Conservation (phyloP, 2,113 vertebrate genomes). For the Festucalex cinctus region DNA sequence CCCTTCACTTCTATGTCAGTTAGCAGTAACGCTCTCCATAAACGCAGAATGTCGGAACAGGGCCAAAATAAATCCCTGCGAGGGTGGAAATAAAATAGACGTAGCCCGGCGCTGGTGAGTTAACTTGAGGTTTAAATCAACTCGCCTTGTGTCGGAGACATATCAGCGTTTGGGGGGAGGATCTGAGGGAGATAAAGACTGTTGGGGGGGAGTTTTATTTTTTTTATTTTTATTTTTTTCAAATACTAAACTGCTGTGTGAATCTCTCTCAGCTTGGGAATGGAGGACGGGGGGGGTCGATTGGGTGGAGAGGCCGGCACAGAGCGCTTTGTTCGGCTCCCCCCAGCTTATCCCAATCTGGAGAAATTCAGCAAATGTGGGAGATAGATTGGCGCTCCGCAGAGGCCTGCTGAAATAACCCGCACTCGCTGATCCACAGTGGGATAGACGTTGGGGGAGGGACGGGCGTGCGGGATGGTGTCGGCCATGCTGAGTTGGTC, state of each 20-base stretch:
- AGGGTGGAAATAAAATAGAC: conserved; percentile 35
- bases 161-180: conserved; percentile 38
- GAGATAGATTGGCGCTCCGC: conserved; percentile 85
- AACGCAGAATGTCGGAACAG: conserved; percentile 34
- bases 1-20: background rate
- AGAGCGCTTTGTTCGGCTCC: conserved; percentile 83
- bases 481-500: conserved; percentile 74
- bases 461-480: conserved; percentile 13
- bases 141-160: conserved; percentile 39
- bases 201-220: conserved; percentile 9
- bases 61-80: conserved; percentile 36
- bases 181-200: conserved; percentile 39
- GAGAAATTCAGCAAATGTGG: conserved; percentile 86
- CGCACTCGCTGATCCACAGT: conserved; percentile 76
- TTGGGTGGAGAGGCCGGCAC: conserved; percentile 41
- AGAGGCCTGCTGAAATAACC: conserved; percentile 86
- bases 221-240: conserved; percentile 55
- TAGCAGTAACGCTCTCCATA: background rate
- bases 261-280: conserved; percentile 65
- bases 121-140: conserved; percentile 55
- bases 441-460: conserved; percentile 66
- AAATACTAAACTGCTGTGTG: conserved; percentile 84
- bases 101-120: conserved; percentile 40
- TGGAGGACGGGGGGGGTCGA: conserved; percentile 6
- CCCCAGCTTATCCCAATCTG: conserved; percentile 77